phyloP scores from a whole-genome alignment of 2,797 vertebrate genomes.

The Semotilus atromaculatus region DNA sequence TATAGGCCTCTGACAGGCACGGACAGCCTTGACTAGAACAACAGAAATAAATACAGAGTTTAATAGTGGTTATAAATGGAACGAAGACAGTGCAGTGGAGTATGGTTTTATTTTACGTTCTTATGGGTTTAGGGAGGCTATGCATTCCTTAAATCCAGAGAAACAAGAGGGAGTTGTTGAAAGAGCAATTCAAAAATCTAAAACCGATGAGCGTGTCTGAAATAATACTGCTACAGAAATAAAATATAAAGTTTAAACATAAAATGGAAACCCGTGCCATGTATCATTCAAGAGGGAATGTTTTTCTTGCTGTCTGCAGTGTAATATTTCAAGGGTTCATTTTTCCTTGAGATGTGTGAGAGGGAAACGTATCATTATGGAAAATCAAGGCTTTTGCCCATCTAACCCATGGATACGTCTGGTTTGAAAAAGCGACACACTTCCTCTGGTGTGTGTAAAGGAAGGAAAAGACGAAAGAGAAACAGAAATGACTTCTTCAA shows the following conservation, averaged over 20 bases:
- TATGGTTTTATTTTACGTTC: constrained; percentile 54
- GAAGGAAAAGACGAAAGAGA: constrained; percentile 37
- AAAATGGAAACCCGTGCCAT: constrained; percentile 45
- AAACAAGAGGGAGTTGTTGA: constrained; percentile 42
- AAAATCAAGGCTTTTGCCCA: constrained; percentile 17
- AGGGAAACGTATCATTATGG: constrained; percentile 16
- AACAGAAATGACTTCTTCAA: constrained; percentile 35
- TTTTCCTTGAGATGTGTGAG: constrained; percentile 53
- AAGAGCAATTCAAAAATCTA: constrained; percentile 39
- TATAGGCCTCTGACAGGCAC: constrained; percentile 7
- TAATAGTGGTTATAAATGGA: constrained; percentile 30
- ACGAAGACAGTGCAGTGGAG: neutral
- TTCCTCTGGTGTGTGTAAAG: constrained; percentile 37
- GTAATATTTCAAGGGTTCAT: constrained; percentile 47
- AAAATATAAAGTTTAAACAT: constrained; percentile 34
- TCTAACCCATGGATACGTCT: constrained; percentile 34
- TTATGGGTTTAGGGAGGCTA: constrained; percentile 46
- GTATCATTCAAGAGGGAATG: constrained; percentile 45
- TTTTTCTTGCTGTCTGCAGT: constrained; percentile 46
- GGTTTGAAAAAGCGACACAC: constrained; percentile 31
- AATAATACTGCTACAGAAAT: constrained; percentile 52
- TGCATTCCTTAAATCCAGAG: constrained; percentile 45
- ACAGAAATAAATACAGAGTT: constrained; percentile 32
- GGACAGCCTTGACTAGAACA: constrained; percentile 14
- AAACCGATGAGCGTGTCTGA: constrained; percentile 52